phyloP scores from a whole-genome alignment of 2,888 invertebrate species.

The Ferrisia virgata region DNA sequence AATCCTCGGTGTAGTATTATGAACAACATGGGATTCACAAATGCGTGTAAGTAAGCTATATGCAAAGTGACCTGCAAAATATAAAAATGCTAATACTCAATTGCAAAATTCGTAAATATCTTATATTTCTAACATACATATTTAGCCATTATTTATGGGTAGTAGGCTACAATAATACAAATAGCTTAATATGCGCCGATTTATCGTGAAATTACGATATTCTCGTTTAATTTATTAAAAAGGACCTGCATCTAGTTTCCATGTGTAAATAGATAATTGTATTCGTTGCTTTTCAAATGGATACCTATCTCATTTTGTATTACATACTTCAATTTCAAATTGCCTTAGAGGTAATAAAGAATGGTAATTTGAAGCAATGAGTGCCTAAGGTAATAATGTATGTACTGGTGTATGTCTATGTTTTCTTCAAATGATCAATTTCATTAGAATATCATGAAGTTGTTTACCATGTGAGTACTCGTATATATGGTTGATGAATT shows the following conservation, averaged over 20 bases:
- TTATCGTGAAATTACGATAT: too few relatives aligned
- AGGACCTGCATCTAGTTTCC: too few relatives aligned
- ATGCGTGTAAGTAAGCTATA: constrained; percentile 83
- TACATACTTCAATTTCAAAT: neutral
- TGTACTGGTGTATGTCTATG: neutral
- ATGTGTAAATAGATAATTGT: too few relatives aligned
- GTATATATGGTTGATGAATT: too few relatives aligned
- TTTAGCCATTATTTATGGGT: neutral
- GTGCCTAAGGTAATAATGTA: neutral
- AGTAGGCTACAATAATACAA: too few relatives aligned
- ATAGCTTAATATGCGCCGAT: too few relatives aligned
- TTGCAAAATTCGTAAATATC: neutral
- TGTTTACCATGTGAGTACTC: neutral
- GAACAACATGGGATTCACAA: constrained; percentile 77
- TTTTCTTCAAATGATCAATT: neutral
- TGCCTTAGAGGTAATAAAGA: neutral
- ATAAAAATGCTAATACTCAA: too few relatives aligned
- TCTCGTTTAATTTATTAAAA: too few relatives aligned
- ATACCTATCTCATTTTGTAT: neutral
- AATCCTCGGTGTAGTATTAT: constrained; percentile 74
- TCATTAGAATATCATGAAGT: neutral
- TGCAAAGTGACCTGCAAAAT: constrained; percentile 72
- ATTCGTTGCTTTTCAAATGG: too few relatives aligned
- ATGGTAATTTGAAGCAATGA: neutral
- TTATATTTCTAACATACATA: too few relatives aligned